Evolutionary conservation across 2,797 vertebrate genomes (phyloP), one percentile per base, ranked within the genome.

Genomic region (Garrulus glandarius): DNA sequence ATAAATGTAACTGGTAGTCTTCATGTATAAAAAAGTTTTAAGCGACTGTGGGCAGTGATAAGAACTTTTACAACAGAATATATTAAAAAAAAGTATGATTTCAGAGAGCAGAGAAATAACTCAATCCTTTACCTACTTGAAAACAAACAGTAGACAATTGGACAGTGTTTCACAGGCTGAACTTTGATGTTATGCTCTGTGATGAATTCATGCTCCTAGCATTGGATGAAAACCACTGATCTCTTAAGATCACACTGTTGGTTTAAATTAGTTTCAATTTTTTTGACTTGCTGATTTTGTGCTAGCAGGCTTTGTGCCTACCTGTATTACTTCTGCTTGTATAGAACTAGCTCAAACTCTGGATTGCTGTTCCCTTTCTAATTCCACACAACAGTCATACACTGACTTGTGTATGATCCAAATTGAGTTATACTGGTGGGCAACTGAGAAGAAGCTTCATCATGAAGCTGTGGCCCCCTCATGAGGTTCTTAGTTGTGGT

Each of bases 331-430:
- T 74, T 87, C 29, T 72, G 46, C 60, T 57, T 84, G 39, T n/a
- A 10, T 9, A 53, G 81, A 75, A 37, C 19, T 53, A 17, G 49
- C 19, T 90, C 30, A 64, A 24, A n/a, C 15, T 68, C 49, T 2
- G 0, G 41, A 6, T 20, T 61, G 20, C 29, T 80, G 44, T 69
- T 36, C 32, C 23, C 49, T 64, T 83, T 67, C 44, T 80, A 17
- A 34, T 68, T 86, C 24, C 79, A 6, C 9, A 59, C 20, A 52
- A 18, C 5, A 53, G n/a, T 61, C 2, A 1, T 29, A 43, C 36
- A 26, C 15, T 0, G 2, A 36, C 53, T 64, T 0, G 0, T 56
- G 46, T 43, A 8, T 50, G 61, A 76, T 65, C 10, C 39, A 52
- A 53, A 55, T 3, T 2, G 8, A 49, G 49, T 41, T 74, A 30